These are phyloP conservation scores for Lanistes nyassanus DNA, from an alignment of 1,140 invertebrate species.

Conservation along the genomic window DNA sequence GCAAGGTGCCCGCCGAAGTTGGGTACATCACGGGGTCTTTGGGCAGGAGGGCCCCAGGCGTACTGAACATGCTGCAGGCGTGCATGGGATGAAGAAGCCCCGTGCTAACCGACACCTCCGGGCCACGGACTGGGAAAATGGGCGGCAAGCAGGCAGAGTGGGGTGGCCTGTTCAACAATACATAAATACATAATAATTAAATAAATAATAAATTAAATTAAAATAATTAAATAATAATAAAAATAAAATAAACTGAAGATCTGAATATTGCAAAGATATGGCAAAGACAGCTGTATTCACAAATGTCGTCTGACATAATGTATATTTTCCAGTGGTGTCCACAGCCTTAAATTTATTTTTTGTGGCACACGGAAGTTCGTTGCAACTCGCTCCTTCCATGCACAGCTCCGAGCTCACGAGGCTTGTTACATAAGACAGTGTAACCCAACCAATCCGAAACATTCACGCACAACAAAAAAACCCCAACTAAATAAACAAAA, in stretches of 20 bases:
- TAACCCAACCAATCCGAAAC: not conserved
- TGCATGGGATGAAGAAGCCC: conserved; percentile 30
- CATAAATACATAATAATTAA: not conserved
- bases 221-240: not conserved
- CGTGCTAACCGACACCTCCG: conserved; percentile 1
- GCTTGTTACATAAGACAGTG: not conserved
- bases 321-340: too few species aligned
- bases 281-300: not conserved
- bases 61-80: conserved; percentile 22
- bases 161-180: conserved; percentile 18
- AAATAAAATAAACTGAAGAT: not conserved
- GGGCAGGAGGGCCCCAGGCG: conserved; percentile 12
- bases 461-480: not conserved
- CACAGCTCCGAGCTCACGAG: too few species aligned
- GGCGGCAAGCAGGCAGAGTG: conserved; percentile 12
- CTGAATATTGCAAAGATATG: not conserved
- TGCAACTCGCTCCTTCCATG: too few species aligned
- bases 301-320: too few species aligned
- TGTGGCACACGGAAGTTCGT: too few species aligned
- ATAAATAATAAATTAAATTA: not conserved
- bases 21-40: conserved; percentile 32
- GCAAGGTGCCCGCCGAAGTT: conserved; percentile 23
- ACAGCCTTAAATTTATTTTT: too few species aligned
- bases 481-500: not conserved
- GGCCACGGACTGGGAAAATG: conserved; percentile 21